Evolutionary conservation across 2,113 vertebrate genomes (phyloP).

Genomic region (Enhydra lutris): DNA sequence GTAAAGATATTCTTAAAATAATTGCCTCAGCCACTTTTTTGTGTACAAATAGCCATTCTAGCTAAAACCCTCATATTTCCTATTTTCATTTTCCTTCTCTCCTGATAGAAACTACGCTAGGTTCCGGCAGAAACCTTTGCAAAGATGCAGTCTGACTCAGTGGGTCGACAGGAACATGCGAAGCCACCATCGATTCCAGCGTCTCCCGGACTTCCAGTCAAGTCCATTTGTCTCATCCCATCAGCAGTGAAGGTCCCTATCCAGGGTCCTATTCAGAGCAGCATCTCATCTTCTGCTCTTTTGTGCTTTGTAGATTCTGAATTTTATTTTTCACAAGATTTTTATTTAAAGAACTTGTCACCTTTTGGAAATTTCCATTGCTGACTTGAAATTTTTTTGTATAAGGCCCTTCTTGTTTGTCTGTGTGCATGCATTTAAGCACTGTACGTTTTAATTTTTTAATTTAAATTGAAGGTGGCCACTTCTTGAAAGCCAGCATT

Average conservation of each 20-base stretch:
- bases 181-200: slow-evolving; percentile 67
- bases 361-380: slow-evolving; percentile 53
- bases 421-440: slow-evolving; percentile 39
- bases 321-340: slow-evolving; percentile 60
- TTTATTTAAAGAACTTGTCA: slow-evolving; percentile 59
- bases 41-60: not conserved
- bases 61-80: not conserved
- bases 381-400: slow-evolving; percentile 52
- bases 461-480: slow-evolving; percentile 48
- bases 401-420: not conserved
- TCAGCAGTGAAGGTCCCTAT: not conserved
- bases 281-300: slow-evolving; percentile 7
- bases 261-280: slow-evolving; percentile 24
- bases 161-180: slow-evolving; percentile 69
- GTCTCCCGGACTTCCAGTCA: slow-evolving; percentile 57
- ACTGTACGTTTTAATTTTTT: slow-evolving; percentile 41
- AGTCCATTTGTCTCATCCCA: slow-evolving; percentile 11
- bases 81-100: slow-evolving; percentile 40
- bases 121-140: slow-evolving; percentile 51
- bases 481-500: slow-evolving; percentile 5
- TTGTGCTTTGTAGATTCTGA: slow-evolving; percentile 54
- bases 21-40: not conserved
- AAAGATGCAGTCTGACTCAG: slow-evolving; percentile 53
- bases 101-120: slow-evolving; percentile 72
- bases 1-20: slow-evolving; percentile 21